phyloP scores from a whole-genome alignment of 2,888 invertebrate species.

The Criorhina ranunculi region DNA sequence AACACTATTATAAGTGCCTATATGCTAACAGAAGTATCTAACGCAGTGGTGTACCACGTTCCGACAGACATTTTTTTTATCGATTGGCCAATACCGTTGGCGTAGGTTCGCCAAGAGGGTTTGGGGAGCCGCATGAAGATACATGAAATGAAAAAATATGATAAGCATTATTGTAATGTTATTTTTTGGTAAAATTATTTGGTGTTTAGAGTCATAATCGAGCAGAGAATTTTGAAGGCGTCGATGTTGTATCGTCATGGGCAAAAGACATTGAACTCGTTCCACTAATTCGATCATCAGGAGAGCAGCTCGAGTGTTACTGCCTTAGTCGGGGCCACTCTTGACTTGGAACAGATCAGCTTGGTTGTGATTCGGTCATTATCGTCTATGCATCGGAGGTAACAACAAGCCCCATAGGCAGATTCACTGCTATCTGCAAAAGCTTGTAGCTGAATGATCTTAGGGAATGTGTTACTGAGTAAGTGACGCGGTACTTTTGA shows the following conservation, averaged over 20 bases:
- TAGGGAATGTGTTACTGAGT: not conserved
- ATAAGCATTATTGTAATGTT: constrained; percentile 28
- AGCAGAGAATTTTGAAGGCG: constrained; percentile 17
- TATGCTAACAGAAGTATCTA: no score
- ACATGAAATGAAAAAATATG: constrained; percentile 33
- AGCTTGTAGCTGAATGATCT: constrained; percentile 21
- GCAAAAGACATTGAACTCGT: no score
- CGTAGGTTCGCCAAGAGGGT: constrained; percentile 29
- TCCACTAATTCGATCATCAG: no score
- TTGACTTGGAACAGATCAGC: constrained; percentile 22
- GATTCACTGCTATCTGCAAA: constrained; percentile 29
- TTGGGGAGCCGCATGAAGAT: constrained; percentile 42
- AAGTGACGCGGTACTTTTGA: no score
- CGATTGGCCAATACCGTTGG: constrained; percentile 45
- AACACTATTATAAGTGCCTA: no score
- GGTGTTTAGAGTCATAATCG: constrained; percentile 22
- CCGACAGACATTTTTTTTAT: not conserved
- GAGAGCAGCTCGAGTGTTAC: no score
- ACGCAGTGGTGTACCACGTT: constrained; percentile 7
- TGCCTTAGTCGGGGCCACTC: no score
- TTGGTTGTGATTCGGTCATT: not conserved
- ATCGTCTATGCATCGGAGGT: constrained; percentile 9
- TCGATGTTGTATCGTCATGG: not conserved
- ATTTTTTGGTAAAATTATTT: constrained; percentile 27
- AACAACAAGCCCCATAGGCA: constrained; percentile 38